Base-by-base conservation (phyloP, 1,140 invertebrate species). In the Leptinotarsa undecemlineata region DNA sequence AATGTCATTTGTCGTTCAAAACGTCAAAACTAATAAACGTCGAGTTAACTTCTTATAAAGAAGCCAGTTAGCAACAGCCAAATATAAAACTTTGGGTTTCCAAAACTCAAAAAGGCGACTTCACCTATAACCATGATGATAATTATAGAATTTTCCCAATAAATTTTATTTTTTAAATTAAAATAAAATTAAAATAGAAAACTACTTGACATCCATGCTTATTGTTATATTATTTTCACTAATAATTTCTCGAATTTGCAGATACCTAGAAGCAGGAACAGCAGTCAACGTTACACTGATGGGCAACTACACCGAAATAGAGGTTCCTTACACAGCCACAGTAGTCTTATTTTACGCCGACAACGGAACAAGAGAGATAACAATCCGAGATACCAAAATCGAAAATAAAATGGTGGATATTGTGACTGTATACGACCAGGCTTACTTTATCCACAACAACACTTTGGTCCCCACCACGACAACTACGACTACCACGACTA, bases 381-480 rank as follows among this genome's bases (percentile, higher is more conserved):
- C 78, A 61, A 90, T 92, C 79, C 87, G 85, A 60, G 89, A 90
- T 13, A 88, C 86, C 74, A 86, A 89, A 61, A 85, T 87, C 14
- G 92, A 94, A 82, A 88, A 90, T 63, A 89, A 87, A 4, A 86
- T 94, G 81, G 84, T 86, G 62, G 91, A 94, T 77, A 87, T 94
- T 0, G 87, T 86, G 72, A 87, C 90, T 4, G 88, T 91, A 73
- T 92, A 91, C 73, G 90, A 92, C 42, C 90, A 91, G 17, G 87
- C 92, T 19, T 95, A 93, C 82, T 95, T 90, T 82, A 80, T 93
- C 23, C 87, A 87, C 51, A 95, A 95, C 82, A 89, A 90, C 72
- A 92, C 89, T 19, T 82, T 93, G 11, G 92, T 94, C 11, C 93
- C 94, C 17, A 94, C 92, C 2, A 94, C 92, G 1, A 90, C 90